A percentile compares a stretch with the other conserved stretches of the same genome.
phyloP scores from a whole-genome alignment of 2,113 vertebrate genomes.

The Ardeotis arabs region DNA sequence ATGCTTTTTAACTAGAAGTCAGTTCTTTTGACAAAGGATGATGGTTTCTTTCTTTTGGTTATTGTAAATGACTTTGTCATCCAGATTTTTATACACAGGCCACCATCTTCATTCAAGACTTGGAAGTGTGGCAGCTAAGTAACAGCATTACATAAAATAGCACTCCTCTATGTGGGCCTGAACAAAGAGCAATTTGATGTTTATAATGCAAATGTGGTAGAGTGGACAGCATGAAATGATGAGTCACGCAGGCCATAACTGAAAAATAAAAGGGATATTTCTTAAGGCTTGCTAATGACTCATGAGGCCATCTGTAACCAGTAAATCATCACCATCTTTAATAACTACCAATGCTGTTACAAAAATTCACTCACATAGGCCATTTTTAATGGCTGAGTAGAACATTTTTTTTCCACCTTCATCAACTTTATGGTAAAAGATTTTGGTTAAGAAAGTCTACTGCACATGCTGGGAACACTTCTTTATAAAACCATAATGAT shows the following conservation, averaged over 20 bases:
- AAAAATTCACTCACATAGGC: neutral
- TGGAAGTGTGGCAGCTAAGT: neutral
- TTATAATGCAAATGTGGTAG: neutral
- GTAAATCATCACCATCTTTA: neutral
- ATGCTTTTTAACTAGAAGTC: neutral
- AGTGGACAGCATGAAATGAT: neutral
- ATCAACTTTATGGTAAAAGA: neutral
- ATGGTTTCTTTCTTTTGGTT: neutral
- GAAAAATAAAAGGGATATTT: neutral
- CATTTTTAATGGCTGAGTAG: neutral
- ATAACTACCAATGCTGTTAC: neutral
- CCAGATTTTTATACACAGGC: neutral
- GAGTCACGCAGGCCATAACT: neutral
- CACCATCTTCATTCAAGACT: neutral
- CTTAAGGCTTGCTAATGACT: neutral
- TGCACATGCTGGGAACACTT: neutral
- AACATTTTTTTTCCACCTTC: neutral
- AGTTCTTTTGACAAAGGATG: neutral
- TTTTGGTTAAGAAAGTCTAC: neutral
- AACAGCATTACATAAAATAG: neutral
- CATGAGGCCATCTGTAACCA: neutral
- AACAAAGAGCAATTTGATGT: neutral
- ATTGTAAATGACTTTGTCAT: neutral
- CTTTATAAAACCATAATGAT: neutral
- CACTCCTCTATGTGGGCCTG: neutral